Evolutionary conservation across 1,140 invertebrate species (phyloP), one percentile per base, ranked within the genome.

Genomic region (Drosophila truncata): DNA sequence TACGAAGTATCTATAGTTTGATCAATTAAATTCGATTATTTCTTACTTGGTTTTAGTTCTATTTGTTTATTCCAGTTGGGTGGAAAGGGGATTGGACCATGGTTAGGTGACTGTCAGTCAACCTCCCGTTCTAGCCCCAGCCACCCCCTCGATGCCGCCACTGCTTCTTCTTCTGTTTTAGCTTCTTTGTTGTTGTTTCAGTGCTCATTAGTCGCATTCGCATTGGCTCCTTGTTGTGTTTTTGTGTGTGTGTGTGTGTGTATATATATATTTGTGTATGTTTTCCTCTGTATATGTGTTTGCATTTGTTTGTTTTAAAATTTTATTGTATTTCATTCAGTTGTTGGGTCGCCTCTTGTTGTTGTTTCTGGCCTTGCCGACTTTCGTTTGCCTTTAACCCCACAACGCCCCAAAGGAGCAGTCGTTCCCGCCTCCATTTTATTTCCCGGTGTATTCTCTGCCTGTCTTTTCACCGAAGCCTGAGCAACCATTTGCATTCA

Each of bases 231-330:
- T 82, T 78, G 55, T 82, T 82, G 59, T 77, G 35, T 63, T 29
- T 74, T 37, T 60, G 16, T 58, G 14, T 41, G 25, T 70, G 16
- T 57, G 29, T 61, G n/a, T 64, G 42, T 78, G 44, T 79, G 54
- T 71, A 31, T 64, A n/a, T n/a, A n/a, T n/a, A n/a, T n/a, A 23
- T 64, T 49, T 78, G 44, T 79, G 54, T 71, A 31, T 64, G 65
- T 81, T 72, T 77, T 78, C 58, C 50, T 14, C n/a, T 66, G 35
- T 82, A 18, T 67, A 23, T 77, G 62, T 82, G 80, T 82, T 82
- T 82, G 79, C 74, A 64, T 82, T 82, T 82, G 80, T 82, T 82
- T 82, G 80, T 82, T 82, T 82, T 82, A 69, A 78, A 82, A 82
- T 82, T 82, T 82, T 82, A 82, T 82, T 82, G 80, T 82, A 82